A percentile compares a stretch with the other conserved stretches of the same genome.
Conservation (phyloP, 2,888 invertebrate genomes). For the Sminthurinus aureus region DNA sequence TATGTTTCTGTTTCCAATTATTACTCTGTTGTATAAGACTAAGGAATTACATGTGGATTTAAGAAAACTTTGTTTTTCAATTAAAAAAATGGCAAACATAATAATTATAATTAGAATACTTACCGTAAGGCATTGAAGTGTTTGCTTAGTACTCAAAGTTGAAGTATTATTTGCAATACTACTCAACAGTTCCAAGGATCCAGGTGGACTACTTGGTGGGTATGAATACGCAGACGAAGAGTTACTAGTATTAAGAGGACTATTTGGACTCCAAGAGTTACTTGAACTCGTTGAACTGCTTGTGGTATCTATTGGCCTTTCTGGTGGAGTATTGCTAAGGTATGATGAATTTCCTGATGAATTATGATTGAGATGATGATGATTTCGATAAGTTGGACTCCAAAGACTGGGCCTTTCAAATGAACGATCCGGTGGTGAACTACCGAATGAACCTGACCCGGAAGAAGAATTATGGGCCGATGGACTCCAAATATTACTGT, state of each 20-base stretch:
- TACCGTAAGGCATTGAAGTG: slow-evolving; percentile 23
- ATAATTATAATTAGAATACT: background rate
- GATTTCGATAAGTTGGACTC: slow-evolving; percentile 30
- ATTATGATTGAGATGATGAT: too few relatives aligned
- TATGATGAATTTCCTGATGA: background rate
- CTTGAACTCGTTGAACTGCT: background rate
- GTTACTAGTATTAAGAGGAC: background rate
- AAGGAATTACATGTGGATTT: too few relatives aligned
- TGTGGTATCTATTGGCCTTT: background rate
- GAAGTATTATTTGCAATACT: background rate
- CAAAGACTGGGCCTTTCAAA: slow-evolving; percentile 28
- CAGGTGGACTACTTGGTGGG: slow-evolving; percentile 9
- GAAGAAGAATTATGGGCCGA: background rate
- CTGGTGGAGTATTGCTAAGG: slow-evolving; percentile 15
- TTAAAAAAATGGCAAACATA: too few relatives aligned
- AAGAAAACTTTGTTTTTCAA: background rate
- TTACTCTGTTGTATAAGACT: too few relatives aligned
- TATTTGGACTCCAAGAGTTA: slow-evolving; percentile 28
- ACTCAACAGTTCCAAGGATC: slow-evolving; percentile 9
- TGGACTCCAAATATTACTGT: slow-evolving; percentile 32
- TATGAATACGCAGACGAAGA: slow-evolving; percentile 5
- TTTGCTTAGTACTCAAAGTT: slow-evolving; percentile 24
- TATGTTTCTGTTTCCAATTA: too few relatives aligned
- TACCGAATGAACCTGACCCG: background rate
- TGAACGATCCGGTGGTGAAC: slow-evolving; percentile 16